These are phyloP conservation scores for Lasioglossum pauxillum DNA, from an alignment of 2,888 invertebrate genomes.

Conservation along the genomic window DNA sequence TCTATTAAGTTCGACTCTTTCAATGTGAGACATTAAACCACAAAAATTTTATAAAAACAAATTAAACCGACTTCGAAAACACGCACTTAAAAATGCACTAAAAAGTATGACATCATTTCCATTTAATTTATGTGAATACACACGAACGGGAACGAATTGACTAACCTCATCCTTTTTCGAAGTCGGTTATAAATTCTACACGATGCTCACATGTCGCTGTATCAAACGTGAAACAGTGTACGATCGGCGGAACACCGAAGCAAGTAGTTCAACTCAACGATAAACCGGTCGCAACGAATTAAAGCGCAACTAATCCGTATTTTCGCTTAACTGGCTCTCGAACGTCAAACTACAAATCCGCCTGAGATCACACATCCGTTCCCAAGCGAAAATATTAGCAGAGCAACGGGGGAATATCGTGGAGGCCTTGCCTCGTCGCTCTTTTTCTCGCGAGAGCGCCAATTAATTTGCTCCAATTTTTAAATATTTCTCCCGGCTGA, in stretches of 20 bases:
- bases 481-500: constrained; percentile 11
- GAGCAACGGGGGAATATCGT: neutral
- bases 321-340: neutral
- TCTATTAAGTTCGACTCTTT: neutral
- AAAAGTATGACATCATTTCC: too few relatives aligned
- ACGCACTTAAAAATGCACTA: too few relatives aligned
- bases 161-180: too few relatives aligned
- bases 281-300: neutral
- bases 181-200: neutral
- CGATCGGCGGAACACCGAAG: neutral
- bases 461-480: constrained; percentile 1
- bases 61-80: too few relatives aligned
- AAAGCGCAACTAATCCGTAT: constrained; percentile 19
- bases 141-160: too few relatives aligned
- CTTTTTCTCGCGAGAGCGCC: neutral
- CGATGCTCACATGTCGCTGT: neutral
- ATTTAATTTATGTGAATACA: too few relatives aligned
- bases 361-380: neutral
- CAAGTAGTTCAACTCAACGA: constrained; percentile 2
- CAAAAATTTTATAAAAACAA: neutral
- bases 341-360: neutral
- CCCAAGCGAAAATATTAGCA: neutral
- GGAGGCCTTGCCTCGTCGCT: neutral
- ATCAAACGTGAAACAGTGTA: neutral
- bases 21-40: too few relatives aligned